Percentiles rank a stretch among this genome's conserved stretches.
These are phyloP conservation scores for Potorous gilbertii DNA, from an alignment of 2,797 vertebrate species.

Conservation along the genomic window DNA sequence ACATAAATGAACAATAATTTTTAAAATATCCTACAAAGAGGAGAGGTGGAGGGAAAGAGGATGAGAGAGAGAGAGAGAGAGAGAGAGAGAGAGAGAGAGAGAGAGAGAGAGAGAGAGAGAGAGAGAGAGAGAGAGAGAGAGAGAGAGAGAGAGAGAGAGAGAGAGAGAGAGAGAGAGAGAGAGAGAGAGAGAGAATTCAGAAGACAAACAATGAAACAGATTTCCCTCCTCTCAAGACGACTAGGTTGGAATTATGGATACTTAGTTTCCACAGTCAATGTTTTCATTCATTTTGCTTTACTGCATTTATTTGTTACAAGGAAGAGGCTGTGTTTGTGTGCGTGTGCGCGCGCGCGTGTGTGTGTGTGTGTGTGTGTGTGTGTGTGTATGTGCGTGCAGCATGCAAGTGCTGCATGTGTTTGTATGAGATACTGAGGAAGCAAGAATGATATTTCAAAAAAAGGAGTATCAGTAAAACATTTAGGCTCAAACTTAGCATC, in stretches of 20 bases:
- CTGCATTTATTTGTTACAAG: background rate
- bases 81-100: too few relatives aligned
- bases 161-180: background rate
- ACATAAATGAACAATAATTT: background rate
- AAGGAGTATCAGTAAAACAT: background rate
- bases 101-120: background rate
- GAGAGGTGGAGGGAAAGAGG: too few relatives aligned
- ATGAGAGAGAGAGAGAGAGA: background rate
- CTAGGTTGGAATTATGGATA: background rate
- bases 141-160: too few relatives aligned
- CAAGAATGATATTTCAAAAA: background rate
- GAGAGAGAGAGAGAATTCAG: background rate
- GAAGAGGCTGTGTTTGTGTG: background rate
- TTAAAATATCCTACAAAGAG: too few relatives aligned
- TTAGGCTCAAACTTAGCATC: background rate
- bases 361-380: background rate
- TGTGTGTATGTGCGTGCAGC: background rate
- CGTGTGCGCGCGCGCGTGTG: too few relatives aligned
- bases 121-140: background rate
- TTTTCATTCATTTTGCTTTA: background rate
- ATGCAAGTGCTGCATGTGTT: background rate
- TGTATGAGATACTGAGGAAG: background rate
- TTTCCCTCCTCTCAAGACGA: background rate
- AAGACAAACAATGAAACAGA: background rate
- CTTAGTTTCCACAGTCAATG: background rate